Evolutionary conservation across 2,797 vertebrate genomes (phyloP), one percentile per base, ranked within the genome.

Genomic region (Hoplostethus mediterraneus): DNA sequence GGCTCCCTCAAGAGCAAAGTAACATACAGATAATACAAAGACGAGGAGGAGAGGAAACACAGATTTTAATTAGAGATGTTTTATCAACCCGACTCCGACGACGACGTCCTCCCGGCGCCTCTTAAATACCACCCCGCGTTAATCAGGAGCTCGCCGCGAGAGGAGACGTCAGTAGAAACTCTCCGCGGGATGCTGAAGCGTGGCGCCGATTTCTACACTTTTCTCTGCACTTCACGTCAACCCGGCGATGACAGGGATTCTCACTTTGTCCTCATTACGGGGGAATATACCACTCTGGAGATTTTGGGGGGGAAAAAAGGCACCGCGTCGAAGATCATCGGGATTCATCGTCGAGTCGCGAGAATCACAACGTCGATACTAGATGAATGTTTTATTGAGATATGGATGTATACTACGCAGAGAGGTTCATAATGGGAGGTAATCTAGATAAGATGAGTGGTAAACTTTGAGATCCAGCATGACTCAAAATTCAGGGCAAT

Each of bases 41-140:
- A 83, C 70, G 74, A 63, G 72, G 63, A 73, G 13, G 54, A 62
- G 51, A 73, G 54, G 30, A 65, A 81, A 79, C 67, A 54, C 44
- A 48, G 65, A 76, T 85, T 92, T 87, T 90, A 91, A 92, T 92
- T 91, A 90, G 73, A 80, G 75, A 83, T 75, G 63, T 86, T 87
- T 87, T 82, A 78, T 90, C 77, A 84, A 87, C 83, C 83, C 59
- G 65, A 55, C 13, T 77, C 66, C 12, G 51, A 38, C 8, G 71
- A 68, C 47, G 47, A 71, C 61, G 71, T 84, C 56, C 76, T 80
- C 71, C 47, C 75, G 77, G 67, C n/a, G 3, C 61, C 71, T 69
- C 73, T 84, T 75, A 75, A 87, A 78, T 54, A 59, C 71, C 52
- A 48, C 49, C 51, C 73, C 82, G 63, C 70, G 85, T 87, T 79